phyloP scores from a whole-genome alignment of 2,797 vertebrate genomes.

The Urosaurus nigricauda region DNA sequence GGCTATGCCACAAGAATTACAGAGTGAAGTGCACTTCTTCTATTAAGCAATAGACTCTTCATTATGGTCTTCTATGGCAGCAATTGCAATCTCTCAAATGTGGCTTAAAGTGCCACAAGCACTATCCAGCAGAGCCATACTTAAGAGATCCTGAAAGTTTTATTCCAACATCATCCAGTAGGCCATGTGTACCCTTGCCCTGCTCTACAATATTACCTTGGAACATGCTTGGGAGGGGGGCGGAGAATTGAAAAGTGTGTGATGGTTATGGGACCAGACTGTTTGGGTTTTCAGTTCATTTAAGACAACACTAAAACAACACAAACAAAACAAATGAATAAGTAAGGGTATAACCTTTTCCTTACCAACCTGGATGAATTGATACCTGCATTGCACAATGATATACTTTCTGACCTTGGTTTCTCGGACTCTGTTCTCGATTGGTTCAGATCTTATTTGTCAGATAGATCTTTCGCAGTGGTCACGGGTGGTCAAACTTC shows the following conservation, averaged over 20 bases:
- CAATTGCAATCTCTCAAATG: neutral
- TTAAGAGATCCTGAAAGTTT: neutral
- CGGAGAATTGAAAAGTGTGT: neutral
- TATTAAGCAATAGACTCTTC: neutral
- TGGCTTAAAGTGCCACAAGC: neutral
- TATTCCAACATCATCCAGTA: neutral
- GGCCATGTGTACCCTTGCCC: neutral
- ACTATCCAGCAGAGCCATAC: neutral
- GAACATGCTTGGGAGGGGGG: neutral
- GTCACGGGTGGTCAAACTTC: too few species aligned
- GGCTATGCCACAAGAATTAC: neutral
- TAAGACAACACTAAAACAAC: neutral
- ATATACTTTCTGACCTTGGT: too few species aligned
- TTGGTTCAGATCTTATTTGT: too few species aligned
- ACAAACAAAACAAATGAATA: neutral
- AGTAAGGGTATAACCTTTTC: neutral
- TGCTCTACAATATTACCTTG: neutral
- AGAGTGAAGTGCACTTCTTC: neutral
- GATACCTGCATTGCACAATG: neutral
- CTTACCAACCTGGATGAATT: neutral
- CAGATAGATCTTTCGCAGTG: too few species aligned
- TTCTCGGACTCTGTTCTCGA: too few species aligned
- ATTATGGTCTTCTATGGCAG: too few species aligned
- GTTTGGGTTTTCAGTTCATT: neutral
- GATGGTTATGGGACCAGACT: slow-evolving; percentile 3